Percentiles rank a stretch among this genome's conserved stretches.
These are phyloP conservation scores for Podarcis lilfordi DNA, from an alignment of 2,797 vertebrate genomes.

Conservation along the genomic window DNA sequence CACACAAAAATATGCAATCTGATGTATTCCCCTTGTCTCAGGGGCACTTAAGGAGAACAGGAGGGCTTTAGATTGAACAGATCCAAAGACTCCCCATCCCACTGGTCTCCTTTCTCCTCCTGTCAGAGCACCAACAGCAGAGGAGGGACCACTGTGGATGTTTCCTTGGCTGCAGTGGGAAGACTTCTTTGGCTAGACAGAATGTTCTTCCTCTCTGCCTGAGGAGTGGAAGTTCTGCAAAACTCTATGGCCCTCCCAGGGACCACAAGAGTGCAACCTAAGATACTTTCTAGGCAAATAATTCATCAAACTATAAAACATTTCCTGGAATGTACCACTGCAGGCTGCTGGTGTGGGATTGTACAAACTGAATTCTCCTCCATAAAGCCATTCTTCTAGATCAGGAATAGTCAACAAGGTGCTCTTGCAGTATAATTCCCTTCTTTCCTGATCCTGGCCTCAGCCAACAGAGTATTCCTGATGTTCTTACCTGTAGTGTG, in stretches of 20 bases:
- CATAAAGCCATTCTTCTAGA: too few relatives aligned
- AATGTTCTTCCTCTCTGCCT: too few relatives aligned
- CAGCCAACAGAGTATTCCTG: not conserved
- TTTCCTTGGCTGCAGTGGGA: not conserved
- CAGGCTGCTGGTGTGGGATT: not conserved
- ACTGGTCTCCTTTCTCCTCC: not conserved
- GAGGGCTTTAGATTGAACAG: not conserved
- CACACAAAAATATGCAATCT: too few relatives aligned
- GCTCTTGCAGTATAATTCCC: too few relatives aligned
- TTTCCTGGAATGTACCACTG: too few relatives aligned
- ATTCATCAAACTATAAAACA: not conserved
- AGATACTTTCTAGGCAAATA: not conserved
- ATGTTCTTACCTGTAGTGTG: not conserved
- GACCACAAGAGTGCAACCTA: not conserved
- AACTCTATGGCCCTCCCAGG: too few relatives aligned
- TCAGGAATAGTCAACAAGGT: too few relatives aligned
- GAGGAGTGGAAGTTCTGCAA: too few relatives aligned
- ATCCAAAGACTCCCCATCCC: not conserved
- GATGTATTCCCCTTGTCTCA: too few relatives aligned
- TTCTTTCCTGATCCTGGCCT: too few relatives aligned
- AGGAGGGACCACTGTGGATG: not conserved
- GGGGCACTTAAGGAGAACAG: not conserved
- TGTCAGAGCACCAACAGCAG: not conserved
- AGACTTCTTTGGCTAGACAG: too few relatives aligned
- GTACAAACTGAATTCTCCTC: not conserved